phyloP scores from a whole-genome alignment of 2,888 invertebrate genomes.

The Unio delphinus region DNA sequence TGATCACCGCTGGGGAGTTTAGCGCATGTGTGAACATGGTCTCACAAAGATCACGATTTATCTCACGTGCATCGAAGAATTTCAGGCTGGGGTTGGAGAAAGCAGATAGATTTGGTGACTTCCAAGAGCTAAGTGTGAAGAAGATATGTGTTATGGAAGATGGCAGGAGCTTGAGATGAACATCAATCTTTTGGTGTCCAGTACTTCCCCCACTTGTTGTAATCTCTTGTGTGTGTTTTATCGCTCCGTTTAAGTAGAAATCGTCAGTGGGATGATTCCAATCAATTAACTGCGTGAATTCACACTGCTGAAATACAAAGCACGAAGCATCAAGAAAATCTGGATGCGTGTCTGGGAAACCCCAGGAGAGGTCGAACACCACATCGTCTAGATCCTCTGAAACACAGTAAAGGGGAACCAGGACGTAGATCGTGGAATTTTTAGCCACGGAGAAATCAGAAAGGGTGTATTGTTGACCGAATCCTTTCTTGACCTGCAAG shows the following conservation, averaged over 20 bases:
- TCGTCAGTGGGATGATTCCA: conserved; percentile 17
- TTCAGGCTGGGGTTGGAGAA: conserved; percentile 17
- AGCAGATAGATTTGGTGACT: conserved; percentile 17
- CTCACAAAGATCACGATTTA: conserved; percentile 13
- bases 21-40: conserved; percentile 20
- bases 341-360: conserved; percentile 11
- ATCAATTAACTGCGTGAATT: conserved; percentile 16
- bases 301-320: conserved; percentile 8
- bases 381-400: conserved; percentile 19
- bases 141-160: conserved; percentile 16
- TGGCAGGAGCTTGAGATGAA: conserved; percentile 16
- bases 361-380: conserved; percentile 21
- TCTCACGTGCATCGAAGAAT: conserved; percentile 17
- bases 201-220: conserved; percentile 9
- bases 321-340: conserved; percentile 25
- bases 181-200: conserved; percentile 21
- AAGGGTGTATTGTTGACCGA: not conserved
- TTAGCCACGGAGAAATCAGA: conserved; percentile 10
- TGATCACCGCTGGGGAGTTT: conserved; percentile 20
- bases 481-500: too few relatives aligned
- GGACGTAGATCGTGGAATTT: conserved; percentile 10
- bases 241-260: conserved; percentile 7
- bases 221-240: conserved; percentile 13
- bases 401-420: conserved; percentile 16
- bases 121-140: conserved; percentile 23